Evolutionary conservation across 92 coral and sea anemone genomes (phyloP).

Genomic region (Anthopleura xanthogrammica): DNA sequence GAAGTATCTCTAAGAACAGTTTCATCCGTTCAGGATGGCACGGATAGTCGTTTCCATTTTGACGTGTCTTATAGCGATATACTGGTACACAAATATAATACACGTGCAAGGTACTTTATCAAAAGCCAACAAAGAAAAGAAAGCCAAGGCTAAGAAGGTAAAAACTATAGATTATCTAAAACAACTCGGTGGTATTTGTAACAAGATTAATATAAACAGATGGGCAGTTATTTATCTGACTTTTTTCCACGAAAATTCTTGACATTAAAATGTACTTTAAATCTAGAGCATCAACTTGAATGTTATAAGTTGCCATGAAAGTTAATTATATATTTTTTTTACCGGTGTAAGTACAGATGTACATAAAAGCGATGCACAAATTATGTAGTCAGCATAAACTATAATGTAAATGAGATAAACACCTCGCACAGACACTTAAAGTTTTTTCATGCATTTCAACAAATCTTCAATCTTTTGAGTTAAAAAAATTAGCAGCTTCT

Average conservation of each 20-base stretch:
- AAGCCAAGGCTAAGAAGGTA: conserved; percentile 40
- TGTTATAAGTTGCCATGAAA: neutral
- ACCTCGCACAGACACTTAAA: neutral
- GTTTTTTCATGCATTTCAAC: neutral
- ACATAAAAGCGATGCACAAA: neutral
- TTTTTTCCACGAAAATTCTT: neutral
- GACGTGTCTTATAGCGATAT: conserved; percentile 17
- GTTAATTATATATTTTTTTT: neutral
- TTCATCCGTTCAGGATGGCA: conserved; percentile 26
- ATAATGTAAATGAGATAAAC: neutral
- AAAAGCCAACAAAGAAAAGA: conserved; percentile 61
- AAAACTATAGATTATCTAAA: conserved; percentile 16
- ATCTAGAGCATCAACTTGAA: neutral
- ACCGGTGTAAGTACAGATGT: neutral
- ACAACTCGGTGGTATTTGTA: neutral
- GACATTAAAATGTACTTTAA: neutral
- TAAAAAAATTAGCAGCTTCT: neutral
- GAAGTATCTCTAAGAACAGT: neutral
- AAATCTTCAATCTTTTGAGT: neutral
- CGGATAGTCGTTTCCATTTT: neutral
- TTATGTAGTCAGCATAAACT: neutral
- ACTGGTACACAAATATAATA: conserved; percentile 29
- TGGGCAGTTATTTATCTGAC: neutral
- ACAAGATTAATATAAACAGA: neutral
- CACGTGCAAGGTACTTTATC: conserved; percentile 81